phyloP scores from a whole-genome alignment of 2,888 invertebrate species.

The Eremobia ochroleuca region DNA sequence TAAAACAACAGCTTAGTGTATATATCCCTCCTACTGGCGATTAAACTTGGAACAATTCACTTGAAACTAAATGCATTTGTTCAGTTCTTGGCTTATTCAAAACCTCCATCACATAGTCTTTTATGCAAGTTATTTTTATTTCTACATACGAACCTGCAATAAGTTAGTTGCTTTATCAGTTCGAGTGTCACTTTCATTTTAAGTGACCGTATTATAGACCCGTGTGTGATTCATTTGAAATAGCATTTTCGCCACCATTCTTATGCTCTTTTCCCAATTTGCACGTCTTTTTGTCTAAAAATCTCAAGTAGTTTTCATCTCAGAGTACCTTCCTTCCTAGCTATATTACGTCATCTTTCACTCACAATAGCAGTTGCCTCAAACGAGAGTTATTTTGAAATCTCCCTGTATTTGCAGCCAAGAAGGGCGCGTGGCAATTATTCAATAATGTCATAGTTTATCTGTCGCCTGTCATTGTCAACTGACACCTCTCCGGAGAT shows the following conservation, averaged over 20 bases:
- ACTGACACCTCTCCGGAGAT: conserved; percentile 60
- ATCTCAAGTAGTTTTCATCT: neutral
- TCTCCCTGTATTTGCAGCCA: conserved; percentile 15
- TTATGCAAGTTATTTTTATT: neutral
- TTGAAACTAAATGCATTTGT: neutral
- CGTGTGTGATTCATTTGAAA: neutral
- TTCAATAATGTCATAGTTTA: conserved; percentile 63
- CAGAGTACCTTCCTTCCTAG: too few species aligned
- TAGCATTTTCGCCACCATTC: neutral
- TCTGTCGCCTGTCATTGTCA: conserved; percentile 64
- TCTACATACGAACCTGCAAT: neutral
- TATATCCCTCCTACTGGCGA: neutral
- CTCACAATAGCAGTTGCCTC: neutral
- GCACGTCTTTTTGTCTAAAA: neutral
- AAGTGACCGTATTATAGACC: neutral
- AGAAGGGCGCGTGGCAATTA: conserved; percentile 62
- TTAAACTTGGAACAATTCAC: neutral
- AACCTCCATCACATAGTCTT: neutral
- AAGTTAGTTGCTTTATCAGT: neutral
- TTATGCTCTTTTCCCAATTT: neutral
- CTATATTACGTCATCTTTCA: neutral
- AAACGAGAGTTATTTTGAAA: conserved; percentile 12
- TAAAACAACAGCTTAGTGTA: neutral
- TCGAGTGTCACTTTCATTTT: neutral
- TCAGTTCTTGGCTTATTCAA: neutral